These are phyloP conservation scores for Eubasilissa splendida DNA, from an alignment of 2,888 invertebrate genomes.

Conservation along the genomic window DNA sequence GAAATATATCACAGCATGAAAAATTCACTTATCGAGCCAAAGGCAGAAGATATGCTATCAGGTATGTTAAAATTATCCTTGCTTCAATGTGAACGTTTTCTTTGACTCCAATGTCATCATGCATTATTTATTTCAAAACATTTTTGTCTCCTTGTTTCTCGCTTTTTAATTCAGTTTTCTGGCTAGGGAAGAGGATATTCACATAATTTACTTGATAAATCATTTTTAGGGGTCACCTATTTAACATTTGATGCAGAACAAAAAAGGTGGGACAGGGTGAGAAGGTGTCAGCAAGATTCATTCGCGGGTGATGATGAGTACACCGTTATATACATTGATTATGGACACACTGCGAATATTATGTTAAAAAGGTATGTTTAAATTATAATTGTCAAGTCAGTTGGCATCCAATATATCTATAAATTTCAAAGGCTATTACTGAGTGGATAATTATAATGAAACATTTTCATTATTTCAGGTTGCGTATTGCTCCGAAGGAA, in stretches of 20 bases:
- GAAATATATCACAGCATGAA: slow-evolving; percentile 28
- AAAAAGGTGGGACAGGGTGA: slow-evolving; percentile 43
- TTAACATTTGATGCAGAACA: slow-evolving; percentile 19
- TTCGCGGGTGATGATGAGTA: slow-evolving; percentile 4
- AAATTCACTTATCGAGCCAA: slow-evolving; percentile 20
- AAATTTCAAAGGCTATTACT: too few relatives aligned
- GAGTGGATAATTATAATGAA: too few relatives aligned
- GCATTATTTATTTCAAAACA: too few relatives aligned
- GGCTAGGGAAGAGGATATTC: not conserved
- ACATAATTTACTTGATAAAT: slow-evolving; percentile 5
- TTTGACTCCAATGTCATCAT: not conserved
- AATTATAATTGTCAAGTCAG: not conserved
- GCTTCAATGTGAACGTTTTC: not conserved
- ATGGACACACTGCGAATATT: slow-evolving; percentile 40
- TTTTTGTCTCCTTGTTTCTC: not conserved
- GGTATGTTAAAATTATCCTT: slow-evolving; percentile 20
- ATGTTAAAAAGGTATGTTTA: slow-evolving; percentile 20
- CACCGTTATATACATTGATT: slow-evolving; percentile 47
- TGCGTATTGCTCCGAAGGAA: slow-evolving; percentile 68
- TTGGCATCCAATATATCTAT: too few relatives aligned
- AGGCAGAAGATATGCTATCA: slow-evolving; percentile 23
- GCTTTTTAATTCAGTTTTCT: not conserved
- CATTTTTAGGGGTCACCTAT: slow-evolving; percentile 40
- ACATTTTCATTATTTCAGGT: slow-evolving; percentile 62
- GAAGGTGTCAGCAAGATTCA: slow-evolving; percentile 16